phyloP scores from a whole-genome alignment of 2,888 invertebrate species.

The Encarsia formosa region DNA sequence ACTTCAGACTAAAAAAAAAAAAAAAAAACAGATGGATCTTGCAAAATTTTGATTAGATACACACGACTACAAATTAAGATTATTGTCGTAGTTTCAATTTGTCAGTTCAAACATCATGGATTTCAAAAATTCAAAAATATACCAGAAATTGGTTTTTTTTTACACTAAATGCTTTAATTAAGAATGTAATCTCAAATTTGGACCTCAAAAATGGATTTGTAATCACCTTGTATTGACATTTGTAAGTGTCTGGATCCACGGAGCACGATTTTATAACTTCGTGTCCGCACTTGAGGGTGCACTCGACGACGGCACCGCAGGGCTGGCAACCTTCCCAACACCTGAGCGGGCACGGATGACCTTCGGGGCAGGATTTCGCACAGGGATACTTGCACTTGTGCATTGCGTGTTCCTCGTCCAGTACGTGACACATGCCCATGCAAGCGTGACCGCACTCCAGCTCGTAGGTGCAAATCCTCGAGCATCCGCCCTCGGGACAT shows the following conservation, averaged over 20 bases:
- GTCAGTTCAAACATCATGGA: too few species aligned
- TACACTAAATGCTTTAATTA: too few species aligned
- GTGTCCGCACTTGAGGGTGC: conserved; percentile 8
- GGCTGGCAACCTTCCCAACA: conserved; percentile 1
- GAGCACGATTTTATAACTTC: conserved; percentile 1
- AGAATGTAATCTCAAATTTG: too few species aligned
- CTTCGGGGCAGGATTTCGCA: background rate
- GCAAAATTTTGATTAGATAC: too few species aligned
- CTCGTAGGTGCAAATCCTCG: background rate
- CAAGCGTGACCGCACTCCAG: conserved; percentile 10
- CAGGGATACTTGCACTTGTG: conserved; percentile 1
- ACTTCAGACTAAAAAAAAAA: too few species aligned
- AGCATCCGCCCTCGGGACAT: conserved; percentile 13
- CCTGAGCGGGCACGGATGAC: conserved; percentile 5
- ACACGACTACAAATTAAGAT: too few species aligned
- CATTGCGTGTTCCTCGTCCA: conserved; percentile 1
- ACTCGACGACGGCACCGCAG: conserved; percentile 1
- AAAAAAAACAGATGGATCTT: too few species aligned
- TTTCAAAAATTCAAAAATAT: too few species aligned
- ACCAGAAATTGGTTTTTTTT: too few species aligned
- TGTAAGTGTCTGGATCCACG: background rate
- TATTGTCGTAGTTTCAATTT: too few species aligned
- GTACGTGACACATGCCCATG: conserved; percentile 4
- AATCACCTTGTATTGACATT: background rate
- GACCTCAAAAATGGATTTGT: background rate